Base-by-base conservation (phyloP, 1,140 invertebrate genomes). In the Pachypeltis micranthus region DNA sequence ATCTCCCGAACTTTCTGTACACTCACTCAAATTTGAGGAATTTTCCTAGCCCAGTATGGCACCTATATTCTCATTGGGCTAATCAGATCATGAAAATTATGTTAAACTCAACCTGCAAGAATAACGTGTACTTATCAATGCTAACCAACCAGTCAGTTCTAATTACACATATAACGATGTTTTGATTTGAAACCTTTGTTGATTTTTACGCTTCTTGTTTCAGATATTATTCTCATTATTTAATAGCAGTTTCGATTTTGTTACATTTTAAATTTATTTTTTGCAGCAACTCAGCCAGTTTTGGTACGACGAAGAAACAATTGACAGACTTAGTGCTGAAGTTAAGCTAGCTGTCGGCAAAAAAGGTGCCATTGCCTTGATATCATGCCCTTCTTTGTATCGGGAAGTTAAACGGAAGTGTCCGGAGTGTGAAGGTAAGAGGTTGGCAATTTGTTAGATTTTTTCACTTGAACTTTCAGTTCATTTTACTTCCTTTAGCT, bases 241-340 rank as follows among this genome's bases (percentile, higher is more conserved):
- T 39, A 7, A 39, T 39, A 39, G 7, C 7, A 39, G 31, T 39
- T 10, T 7, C 16, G 31, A 39, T 16, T 39, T 16, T 23, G 16
- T 59, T 12, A 25, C 23, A 19, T 44, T 39, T 16, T 10, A 39
- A 39, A 27, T 16, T 51, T n/a, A 65, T 67, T 65, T 66, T 68
- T 82, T 83, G 2, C 71, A 96, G 94, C 91, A 96, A 91, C 74
- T 96, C 24, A 95, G 92, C 72, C 93, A 97, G 74, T 96, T 97
- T 79, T 97, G 93, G 94, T 97, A 96, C 71, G 82, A 90, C 71
- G 82, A 90, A 28, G 70, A 78, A 19, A 96, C 93, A 16, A 82
- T 87, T 58, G 73, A 81, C 54, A 73, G 71, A 16, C 74, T 96
- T 0, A 82, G 85, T 0, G 79, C 80, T 67, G 83, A 87, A 66